Base-by-base conservation (phyloP, 2,888 invertebrate genomes). In the Hirtodrosophila histrioides region DNA sequence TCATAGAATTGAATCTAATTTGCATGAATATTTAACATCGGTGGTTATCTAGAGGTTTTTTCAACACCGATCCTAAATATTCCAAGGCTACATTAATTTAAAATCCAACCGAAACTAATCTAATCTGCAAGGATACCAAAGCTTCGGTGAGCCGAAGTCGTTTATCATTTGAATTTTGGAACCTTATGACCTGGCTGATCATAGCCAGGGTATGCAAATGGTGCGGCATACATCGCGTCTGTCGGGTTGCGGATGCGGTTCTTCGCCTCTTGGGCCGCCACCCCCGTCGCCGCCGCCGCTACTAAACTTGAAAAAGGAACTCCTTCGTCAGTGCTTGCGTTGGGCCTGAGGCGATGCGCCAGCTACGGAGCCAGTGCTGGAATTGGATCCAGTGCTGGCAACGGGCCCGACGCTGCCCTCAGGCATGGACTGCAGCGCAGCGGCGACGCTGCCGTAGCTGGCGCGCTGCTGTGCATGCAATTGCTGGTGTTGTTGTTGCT, bases 311-410 rank as follows among this genome's bases (percentile, higher is more conserved):
- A 91, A 91, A 50, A 91, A 89, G 6, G 91, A 92, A 77, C 90
- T 90, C 84, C 91, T 90, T 88, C 91, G 91, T 91, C 91, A 91
- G 91, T 91, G 91, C 60, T 90, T 90, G 67, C 90, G 89, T 64
- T 86, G 70, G 44, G 84, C 64, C 80, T 88, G 84, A 50, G 84
- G 84, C 66, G 90, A 79, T 39, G 84, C 72, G 56, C 75, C 71
- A 44, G 81, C 76, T 51, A 68, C 77, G 66, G 69, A 69, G 43
- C 74, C 69, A 53, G 73, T 40, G 44, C 64, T 53, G 50, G 76
- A 62, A 17, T 58, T 75, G 17, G 75, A 78, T 44, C 57, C 56
- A 31, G 65, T 46, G 23, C 62, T 72, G 41, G 64, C 64, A 11
- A 49, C 64, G 45, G 49, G 43, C 35, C 56, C 64, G 48, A 54